phyloP scores from a whole-genome alignment of 2,888 invertebrate species.

The Philhelius pedissequus region DNA sequence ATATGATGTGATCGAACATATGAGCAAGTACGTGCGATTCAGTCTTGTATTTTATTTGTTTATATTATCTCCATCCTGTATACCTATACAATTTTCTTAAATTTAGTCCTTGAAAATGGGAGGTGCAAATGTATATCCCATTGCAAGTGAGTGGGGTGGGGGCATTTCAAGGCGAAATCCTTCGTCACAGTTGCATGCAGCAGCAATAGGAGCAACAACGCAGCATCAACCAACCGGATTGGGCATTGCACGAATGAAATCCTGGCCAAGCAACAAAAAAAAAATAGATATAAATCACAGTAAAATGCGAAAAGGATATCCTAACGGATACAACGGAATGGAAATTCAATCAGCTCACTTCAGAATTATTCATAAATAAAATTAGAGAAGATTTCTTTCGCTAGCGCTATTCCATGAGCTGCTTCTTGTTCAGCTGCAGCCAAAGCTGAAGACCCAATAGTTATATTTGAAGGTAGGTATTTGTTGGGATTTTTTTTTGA shows the following conservation, averaged over 20 bases:
- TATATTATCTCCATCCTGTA: background rate
- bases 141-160: background rate
- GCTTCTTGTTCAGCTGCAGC: background rate
- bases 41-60: background rate
- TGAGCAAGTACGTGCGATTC: no score
- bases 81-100: conserved; percentile 36
- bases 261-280: background rate
- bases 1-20: no score
- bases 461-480: background rate
- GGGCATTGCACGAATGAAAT: conserved; percentile 19
- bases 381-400: conserved; percentile 59
- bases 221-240: conserved; percentile 30
- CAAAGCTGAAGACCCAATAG: background rate
- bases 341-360: conserved; percentile 69
- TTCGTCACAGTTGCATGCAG: conserved; percentile 41
- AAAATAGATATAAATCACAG: conserved; percentile 10
- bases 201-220: background rate
- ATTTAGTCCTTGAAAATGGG: conserved; percentile 34
- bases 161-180: conserved; percentile 34
- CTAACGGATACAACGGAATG: conserved; percentile 65
- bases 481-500: background rate
- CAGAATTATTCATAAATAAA: conserved; percentile 69
- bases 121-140: conserved; percentile 8
- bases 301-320: conserved; percentile 63
- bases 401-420: background rate